A percentile compares a stretch with the other conserved stretches of the same genome.
Evolutionary conservation across 2,113 vertebrate species (phyloP).

Genomic region (Nansenia antarctica): DNA sequence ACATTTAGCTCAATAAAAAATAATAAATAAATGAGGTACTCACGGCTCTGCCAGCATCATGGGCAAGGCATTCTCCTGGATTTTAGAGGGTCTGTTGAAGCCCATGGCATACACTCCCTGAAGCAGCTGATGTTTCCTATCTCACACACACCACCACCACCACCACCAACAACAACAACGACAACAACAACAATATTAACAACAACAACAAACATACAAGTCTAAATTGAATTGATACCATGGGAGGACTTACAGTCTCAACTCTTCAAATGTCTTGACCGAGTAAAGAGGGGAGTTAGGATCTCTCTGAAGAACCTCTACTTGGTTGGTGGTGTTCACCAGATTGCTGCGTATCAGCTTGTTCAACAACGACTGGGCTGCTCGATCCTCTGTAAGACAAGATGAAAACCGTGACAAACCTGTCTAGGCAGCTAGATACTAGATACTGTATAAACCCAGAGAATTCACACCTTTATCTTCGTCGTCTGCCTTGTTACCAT

Average conservation of each 20-base stretch:
- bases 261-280: conserved; percentile 93
- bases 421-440: background rate
- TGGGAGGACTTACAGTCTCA: conserved; percentile 83
- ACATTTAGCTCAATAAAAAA: no score
- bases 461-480: conserved; percentile 78
- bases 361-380: conserved; percentile 90
- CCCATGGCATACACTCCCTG: conserved; percentile 91
- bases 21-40: conserved; percentile 56
- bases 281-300: conserved; percentile 93
- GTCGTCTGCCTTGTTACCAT: conserved; percentile 65
- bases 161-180: background rate
- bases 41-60: conserved; percentile 98
- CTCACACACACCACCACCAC: background rate
- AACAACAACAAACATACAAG: background rate
- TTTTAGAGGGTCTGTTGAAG: conserved; percentile 94
- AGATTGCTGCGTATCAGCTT: conserved; percentile 89
- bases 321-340: conserved; percentile 88
- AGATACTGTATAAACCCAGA: background rate
- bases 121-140: conserved; percentile 87
- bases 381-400: conserved; percentile 79
- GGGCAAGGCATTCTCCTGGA: conserved; percentile 91
- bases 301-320: conserved; percentile 94
- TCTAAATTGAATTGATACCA: no score
- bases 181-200: background rate
- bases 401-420: background rate